Evolutionary conservation across 1,140 invertebrate genomes (phyloP), one percentile per base, ranked within the genome.

Genomic region (Anastrepha obliqua): DNA sequence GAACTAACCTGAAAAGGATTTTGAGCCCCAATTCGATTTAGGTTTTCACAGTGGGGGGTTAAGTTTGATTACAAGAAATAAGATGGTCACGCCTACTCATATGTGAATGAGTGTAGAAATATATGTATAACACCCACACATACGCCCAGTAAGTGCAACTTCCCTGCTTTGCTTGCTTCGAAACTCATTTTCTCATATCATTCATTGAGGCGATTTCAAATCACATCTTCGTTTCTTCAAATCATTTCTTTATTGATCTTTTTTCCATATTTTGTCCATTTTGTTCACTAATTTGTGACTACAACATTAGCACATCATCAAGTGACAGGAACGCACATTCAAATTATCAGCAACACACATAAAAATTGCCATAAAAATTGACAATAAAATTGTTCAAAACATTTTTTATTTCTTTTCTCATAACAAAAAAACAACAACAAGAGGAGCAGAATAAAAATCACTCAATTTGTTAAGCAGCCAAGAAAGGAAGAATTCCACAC

Each of bases 331-430:
- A 59, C 67, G 64, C 42, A 55, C 64, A 87, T 87, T 65, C 29
- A 87, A 87, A 87, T 87, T 70, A 87, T 87, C 86, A 87, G 86
- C 64, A 87, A 87, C 60, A 67, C 39, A 64, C 86, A 87, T 87
- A 87, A 87, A 87, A 87, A 87, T 64, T 20, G 64, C 44, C 86
- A 87, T 87, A 67, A 87, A 87, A 87, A 87, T 87, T 87, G 62
- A 87, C 86, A 87, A 62, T 62, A 87, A 87, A 87, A 55, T 65
- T 86, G 81, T 85, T 20, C 20, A 51, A 85, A 59, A 85, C 51
- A 85, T 85, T 85, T 58, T 29, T 85, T 85, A 85, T 85, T 85
- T 59, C 51, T 62, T 13, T 29, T 85, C 58, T 86, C 58, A 55
- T 11, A 78, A 85, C 7, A 85, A 51, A 85, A 85, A 85, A 85